These are phyloP conservation scores for Eunapius fragilis DNA, from an alignment of 37 sponge, comb jelly and placozoan genomes.

Conservation along the genomic window DNA sequence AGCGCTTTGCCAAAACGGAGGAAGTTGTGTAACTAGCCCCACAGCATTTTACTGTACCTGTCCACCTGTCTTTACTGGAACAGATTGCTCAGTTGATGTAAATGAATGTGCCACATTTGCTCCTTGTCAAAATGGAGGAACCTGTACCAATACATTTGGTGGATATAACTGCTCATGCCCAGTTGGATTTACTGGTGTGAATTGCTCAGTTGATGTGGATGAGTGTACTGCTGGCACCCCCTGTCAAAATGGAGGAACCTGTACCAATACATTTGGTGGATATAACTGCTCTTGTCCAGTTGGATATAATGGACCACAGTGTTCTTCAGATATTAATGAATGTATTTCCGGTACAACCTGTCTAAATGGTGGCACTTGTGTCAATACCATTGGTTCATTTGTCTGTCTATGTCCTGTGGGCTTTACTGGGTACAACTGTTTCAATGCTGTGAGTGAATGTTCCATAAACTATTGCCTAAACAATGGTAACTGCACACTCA, in stretches of 20 bases:
- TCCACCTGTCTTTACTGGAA: constrained; percentile 1
- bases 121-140: too few relatives aligned
- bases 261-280: constrained; percentile 17
- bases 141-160: constrained; percentile 41
- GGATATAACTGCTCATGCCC: constrained; percentile 35
- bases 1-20: constrained; percentile 23
- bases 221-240: constrained; percentile 20
- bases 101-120: too few relatives aligned
- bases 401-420: constrained; percentile 16
- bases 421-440: constrained; percentile 20
- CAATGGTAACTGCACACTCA: constrained; percentile 23
- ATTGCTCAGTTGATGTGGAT: constrained; percentile 38
- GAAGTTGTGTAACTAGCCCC: constrained; percentile 23
- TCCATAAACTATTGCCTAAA: not conserved
- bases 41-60: constrained; percentile 44
- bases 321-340: constrained; percentile 25
- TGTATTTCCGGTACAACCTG: not conserved
- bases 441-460: constrained; percentile 19
- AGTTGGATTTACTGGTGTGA: constrained; percentile 48
- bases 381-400: constrained; percentile 5
- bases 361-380: constrained; percentile 24
- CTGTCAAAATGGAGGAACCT: constrained; percentile 59
- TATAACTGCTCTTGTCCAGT: constrained; percentile 9
- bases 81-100: not conserved
- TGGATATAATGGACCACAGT: constrained; percentile 9